Percentiles rank a stretch among this genome's conserved stretches.
Evolutionary conservation across 2,888 invertebrate genomes (phyloP).

Genomic region (Timema podura): DNA sequence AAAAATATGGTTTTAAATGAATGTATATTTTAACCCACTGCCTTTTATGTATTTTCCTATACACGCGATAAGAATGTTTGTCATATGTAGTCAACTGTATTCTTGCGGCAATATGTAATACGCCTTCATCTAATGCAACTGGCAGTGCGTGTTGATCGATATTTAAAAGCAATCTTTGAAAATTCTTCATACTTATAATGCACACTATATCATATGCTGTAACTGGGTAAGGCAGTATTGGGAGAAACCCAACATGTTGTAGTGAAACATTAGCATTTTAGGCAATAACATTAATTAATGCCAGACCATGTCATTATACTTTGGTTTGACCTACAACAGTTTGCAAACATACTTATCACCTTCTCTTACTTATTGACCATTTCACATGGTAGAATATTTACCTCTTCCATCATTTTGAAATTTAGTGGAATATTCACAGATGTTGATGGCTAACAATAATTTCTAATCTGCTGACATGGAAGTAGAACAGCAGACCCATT

Average conservation of each 20-base stretch:
- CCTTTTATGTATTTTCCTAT: neutral
- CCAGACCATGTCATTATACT: neutral
- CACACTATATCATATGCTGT: neutral
- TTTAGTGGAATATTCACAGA: neutral
- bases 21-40: neutral
- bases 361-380: neutral
- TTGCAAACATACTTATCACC: neutral
- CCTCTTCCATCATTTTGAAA: neutral
- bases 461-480: slow-evolving; percentile 3
- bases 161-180: neutral
- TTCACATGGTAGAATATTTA: neutral
- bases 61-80: neutral
- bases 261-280: neutral
- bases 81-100: slow-evolving; percentile 1
- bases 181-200: neutral
- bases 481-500: neutral
- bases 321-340: neutral
- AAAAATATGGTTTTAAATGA: slow-evolving; percentile 7
- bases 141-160: neutral
- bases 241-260: neutral
- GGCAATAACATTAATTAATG: neutral
- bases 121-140: neutral
- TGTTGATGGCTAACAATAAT: neutral
- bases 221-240: slow-evolving; percentile 6
- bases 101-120: neutral